Conservation (phyloP, 1,140 invertebrate genomes). For the Drosophila pseudoobscura region DNA sequence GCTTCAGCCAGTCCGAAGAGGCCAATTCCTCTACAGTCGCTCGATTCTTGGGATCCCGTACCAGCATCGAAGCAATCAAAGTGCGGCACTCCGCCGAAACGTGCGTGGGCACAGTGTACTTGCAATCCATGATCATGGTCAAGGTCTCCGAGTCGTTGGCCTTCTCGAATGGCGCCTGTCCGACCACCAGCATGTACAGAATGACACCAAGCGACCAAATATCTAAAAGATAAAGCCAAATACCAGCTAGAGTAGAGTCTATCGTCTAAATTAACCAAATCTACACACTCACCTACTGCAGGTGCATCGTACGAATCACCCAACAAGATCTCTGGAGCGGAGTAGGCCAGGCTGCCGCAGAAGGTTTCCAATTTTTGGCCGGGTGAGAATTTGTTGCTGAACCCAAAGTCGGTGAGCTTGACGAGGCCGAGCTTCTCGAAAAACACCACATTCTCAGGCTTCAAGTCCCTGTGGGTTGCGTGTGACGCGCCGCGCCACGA, state of each 20-base stretch:
- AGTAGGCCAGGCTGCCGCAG: conserved; percentile 99
- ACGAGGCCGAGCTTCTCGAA: conserved; percentile 98
- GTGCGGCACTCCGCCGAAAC: conserved; percentile 93
- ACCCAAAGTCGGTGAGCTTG: conserved; percentile 99
- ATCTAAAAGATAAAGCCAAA: conserved; percentile 85
- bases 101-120: conserved; percentile 96
- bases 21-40: conserved; percentile 95
- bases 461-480: conserved; percentile 96
- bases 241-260: conserved; percentile 6
- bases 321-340: conserved; percentile 98
- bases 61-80: conserved; percentile 95
- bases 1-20: conserved; percentile 92
- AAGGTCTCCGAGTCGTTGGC: conserved; percentile 99
- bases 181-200: conserved; percentile 99
- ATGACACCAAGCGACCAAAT: conserved; percentile 99
- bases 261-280: background rate
- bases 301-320: conserved; percentile 97
- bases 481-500: background rate
- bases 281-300: conserved; percentile 90
- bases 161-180: conserved; percentile 98
- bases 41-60: conserved; percentile 95
- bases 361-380: conserved; percentile 99
- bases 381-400: conserved; percentile 98
- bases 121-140: conserved; percentile 99
- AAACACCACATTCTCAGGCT: conserved; percentile 99